Evolutionary conservation across 2,797 vertebrate genomes (phyloP).

Genomic region (Coluber constrictor): DNA sequence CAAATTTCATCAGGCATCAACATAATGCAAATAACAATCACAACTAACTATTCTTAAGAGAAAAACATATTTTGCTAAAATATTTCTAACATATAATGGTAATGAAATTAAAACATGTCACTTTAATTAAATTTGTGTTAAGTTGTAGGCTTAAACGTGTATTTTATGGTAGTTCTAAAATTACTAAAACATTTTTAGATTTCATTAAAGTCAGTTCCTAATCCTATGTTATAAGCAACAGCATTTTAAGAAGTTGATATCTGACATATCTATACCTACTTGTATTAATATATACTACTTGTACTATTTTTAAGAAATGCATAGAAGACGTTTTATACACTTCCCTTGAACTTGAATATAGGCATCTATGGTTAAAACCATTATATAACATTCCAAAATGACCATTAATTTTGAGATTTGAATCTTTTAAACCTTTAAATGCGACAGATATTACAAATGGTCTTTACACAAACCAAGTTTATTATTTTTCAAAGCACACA

Average conservation of each 20-base stretch:
- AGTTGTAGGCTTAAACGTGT: background rate
- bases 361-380: slow-evolving; percentile 23
- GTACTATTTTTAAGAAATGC: slow-evolving; percentile 54
- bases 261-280: slow-evolving; percentile 27
- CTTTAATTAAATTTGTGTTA: background rate
- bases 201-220: background rate
- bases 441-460: background rate
- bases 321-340: background rate
- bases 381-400: background rate
- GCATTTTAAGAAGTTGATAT: slow-evolving; percentile 23
- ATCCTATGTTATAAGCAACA: slow-evolving; percentile 11
- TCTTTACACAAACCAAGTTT: background rate
- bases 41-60: background rate
- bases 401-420: background rate
- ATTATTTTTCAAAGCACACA: background rate
- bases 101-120: background rate
- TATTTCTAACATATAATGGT: background rate
- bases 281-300: slow-evolving; percentile 66
- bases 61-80: background rate
- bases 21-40: background rate
- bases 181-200: background rate
- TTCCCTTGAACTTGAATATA: slow-evolving; percentile 1
- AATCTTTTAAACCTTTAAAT: background rate
- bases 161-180: background rate
- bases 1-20: slow-evolving; percentile 4